Evolutionary conservation across 2,113 vertebrate species (phyloP).

Genomic region (Lynx canadensis): DNA sequence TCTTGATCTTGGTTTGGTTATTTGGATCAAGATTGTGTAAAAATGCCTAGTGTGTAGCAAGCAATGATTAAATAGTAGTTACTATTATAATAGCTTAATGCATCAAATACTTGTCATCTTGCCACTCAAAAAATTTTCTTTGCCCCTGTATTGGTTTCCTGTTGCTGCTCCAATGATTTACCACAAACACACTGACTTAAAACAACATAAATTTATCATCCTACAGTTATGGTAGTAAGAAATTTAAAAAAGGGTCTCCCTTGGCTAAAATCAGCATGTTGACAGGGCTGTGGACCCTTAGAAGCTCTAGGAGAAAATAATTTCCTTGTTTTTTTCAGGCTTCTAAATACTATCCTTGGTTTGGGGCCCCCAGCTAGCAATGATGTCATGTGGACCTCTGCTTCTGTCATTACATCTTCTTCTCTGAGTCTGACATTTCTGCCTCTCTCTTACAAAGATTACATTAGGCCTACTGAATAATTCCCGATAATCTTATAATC

Average conservation of each 20-base stretch:
- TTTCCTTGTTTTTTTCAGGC: neutral
- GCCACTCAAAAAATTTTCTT: neutral
- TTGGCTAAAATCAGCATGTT: neutral
- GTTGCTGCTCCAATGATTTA: neutral
- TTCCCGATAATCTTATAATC: neutral
- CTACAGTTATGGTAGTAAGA: neutral
- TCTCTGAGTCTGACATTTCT: neutral
- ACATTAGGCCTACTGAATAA: neutral
- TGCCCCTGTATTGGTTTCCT: neutral
- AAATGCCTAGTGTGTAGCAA: neutral
- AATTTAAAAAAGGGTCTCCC: neutral
- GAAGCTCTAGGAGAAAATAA: neutral
- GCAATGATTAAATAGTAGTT: neutral
- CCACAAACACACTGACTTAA: neutral
- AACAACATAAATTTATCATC: neutral
- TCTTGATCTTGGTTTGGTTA: neutral
- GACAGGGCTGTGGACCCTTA: neutral
- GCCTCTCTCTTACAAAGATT: neutral
- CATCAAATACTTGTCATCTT: neutral
- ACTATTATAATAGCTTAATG: neutral
- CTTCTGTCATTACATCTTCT: neutral
- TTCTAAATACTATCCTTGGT: neutral
- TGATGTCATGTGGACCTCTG: neutral
- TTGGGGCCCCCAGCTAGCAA: neutral
- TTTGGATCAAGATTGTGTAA: neutral